Conservation (phyloP, 2,113 vertebrate genomes). For the Terrapene triunguis region DNA sequence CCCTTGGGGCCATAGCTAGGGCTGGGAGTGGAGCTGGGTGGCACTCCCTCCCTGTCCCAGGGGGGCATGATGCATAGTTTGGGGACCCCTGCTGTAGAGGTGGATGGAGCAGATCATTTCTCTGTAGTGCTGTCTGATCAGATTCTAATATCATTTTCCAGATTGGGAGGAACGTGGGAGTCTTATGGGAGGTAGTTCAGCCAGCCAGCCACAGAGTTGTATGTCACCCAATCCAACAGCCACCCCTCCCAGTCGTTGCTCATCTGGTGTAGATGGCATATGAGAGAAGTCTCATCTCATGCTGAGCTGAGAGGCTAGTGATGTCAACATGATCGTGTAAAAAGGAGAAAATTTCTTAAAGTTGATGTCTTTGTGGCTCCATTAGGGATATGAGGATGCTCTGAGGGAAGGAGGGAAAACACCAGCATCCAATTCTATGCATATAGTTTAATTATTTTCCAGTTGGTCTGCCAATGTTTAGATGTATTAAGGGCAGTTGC, state of each 20-base stretch:
- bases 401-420: background rate
- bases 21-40: background rate
- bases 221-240: background rate
- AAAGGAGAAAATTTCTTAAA: background rate
- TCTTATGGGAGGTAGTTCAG: too few relatives aligned
- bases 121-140: fast-evolving
- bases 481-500: fast-evolving
- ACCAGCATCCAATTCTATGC: background rate
- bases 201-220: fast-evolving
- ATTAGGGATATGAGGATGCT: fast-evolving
- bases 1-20: background rate
- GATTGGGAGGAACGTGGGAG: background rate
- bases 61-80: background rate
- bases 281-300: fast-evolving
- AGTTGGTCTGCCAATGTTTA: background rate
- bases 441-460: background rate
- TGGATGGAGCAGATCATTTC: fast-evolving
- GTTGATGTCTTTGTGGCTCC: background rate
- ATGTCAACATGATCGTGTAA: fast-evolving
- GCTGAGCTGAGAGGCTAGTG: background rate
- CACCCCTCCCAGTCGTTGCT: background rate
- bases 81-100: background rate
- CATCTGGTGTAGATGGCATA: background rate
- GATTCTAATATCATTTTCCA: background rate
- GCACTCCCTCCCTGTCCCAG: background rate